A percentile compares a stretch with the other conserved stretches of the same genome.
These are phyloP conservation scores for Mus spicilegus DNA, from an alignment of 2,113 vertebrate species.

Conservation along the genomic window DNA sequence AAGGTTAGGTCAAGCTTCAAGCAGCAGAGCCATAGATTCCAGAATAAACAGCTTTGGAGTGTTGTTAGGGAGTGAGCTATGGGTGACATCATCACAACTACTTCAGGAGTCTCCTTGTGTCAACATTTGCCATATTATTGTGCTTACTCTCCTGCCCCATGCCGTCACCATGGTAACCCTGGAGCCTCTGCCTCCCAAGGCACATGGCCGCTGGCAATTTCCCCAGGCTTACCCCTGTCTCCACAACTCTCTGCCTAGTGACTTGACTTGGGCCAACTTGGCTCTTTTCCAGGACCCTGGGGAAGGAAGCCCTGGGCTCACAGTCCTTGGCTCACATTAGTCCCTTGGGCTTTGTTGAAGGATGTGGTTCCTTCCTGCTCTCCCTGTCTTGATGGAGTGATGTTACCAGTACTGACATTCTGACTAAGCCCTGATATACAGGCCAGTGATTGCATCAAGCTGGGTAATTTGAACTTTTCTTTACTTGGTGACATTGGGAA, in stretches of 20 bases:
- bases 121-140: background rate
- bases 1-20: background rate
- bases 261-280: conserved; percentile 64
- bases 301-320: conserved; percentile 16
- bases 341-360: conserved; percentile 52
- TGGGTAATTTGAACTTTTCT: conserved; percentile 43
- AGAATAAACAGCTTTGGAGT: background rate
- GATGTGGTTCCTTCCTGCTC: background rate
- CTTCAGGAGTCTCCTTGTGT: background rate
- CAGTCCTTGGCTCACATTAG: conserved; percentile 29
- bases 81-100: background rate
- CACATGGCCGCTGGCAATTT: background rate
- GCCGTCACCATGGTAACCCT: background rate
- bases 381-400: background rate
- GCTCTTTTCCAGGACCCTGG: conserved; percentile 18
- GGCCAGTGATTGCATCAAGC: conserved; percentile 78
- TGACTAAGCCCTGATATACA: conserved; percentile 76
- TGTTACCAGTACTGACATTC: conserved; percentile 68
- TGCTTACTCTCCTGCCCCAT: background rate
- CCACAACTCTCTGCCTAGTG: background rate
- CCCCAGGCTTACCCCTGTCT: background rate
- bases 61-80: background rate
- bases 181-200: no score
- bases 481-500: conserved; percentile 48
- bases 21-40: background rate